These are phyloP conservation scores for Epizoanthus fatuus DNA, from an alignment of 92 coral and sea anemone genomes.

Conservation along the genomic window DNA sequence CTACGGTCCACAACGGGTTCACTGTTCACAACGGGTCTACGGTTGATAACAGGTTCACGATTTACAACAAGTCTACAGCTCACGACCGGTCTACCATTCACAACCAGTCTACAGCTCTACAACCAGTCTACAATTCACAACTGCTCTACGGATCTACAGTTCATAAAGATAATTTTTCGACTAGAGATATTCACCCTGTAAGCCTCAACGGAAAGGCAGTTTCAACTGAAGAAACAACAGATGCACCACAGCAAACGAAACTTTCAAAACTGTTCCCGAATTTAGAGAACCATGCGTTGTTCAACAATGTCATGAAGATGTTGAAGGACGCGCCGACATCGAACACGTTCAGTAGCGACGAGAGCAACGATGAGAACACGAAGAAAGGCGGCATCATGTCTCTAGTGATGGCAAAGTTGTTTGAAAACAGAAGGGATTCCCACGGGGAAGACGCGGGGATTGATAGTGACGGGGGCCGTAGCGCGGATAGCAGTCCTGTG, in stretches of 20 bases:
- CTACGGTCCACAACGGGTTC: too few relatives aligned
- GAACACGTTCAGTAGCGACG: neutral
- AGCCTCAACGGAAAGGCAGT: neutral
- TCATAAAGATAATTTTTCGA: neutral
- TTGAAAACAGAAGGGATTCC: conserved; percentile 22
- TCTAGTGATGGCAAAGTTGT: conserved; percentile 23
- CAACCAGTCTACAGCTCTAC: too few relatives aligned
- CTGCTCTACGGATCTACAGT: too few relatives aligned
- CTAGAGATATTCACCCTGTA: neutral
- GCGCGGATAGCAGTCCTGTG: neutral
- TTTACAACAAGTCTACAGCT: too few relatives aligned
- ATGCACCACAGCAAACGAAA: neutral
- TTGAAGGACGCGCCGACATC: conserved; percentile 15
- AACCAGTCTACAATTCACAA: too few relatives aligned
- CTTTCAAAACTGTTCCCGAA: conserved; percentile 22
- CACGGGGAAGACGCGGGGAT: neutral
- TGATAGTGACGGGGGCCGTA: conserved; percentile 5
- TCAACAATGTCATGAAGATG: conserved; percentile 38
- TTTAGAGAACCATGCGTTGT: conserved; percentile 40
- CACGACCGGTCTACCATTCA: too few relatives aligned
- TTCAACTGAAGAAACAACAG: neutral
- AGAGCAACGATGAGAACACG: neutral
- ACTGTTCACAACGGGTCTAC: too few relatives aligned
- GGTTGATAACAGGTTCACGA: too few relatives aligned
- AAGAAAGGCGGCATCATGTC: conserved; percentile 26